These are phyloP conservation scores for Epinephelus moara DNA, from an alignment of 2,113 vertebrate genomes.

Conservation along the genomic window DNA sequence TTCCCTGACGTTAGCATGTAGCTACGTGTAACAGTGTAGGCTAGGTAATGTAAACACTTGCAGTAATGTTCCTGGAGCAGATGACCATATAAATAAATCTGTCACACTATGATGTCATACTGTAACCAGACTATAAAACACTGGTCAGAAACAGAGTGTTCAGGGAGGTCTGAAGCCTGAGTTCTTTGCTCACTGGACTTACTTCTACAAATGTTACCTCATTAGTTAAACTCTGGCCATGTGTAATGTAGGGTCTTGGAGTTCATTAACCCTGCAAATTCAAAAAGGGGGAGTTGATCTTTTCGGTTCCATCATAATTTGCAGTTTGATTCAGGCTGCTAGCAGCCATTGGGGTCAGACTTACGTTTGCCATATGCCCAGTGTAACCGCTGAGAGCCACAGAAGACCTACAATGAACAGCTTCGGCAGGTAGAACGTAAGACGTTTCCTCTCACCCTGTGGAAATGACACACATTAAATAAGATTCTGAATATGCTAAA, in stretches of 20 bases:
- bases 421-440: slow-evolving; percentile 97
- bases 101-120: too few species aligned
- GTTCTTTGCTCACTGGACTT: too few species aligned
- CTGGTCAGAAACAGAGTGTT: too few species aligned
- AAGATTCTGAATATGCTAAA: not conserved
- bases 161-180: too few species aligned
- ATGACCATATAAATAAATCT: too few species aligned
- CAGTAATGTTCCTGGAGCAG: too few species aligned
- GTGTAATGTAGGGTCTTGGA: slow-evolving; percentile 89
- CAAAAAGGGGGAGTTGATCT: slow-evolving; percentile 14
- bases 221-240: too few species aligned
- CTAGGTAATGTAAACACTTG: too few species aligned
- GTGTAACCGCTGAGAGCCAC: slow-evolving; percentile 93
- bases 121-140: too few species aligned
- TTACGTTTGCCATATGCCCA: slow-evolving; percentile 99
- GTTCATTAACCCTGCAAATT: slow-evolving; percentile 90
- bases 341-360: slow-evolving; percentile 55
- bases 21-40: too few species aligned
- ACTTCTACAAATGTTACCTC: too few species aligned
- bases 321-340: not conserved
- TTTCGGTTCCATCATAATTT: not conserved
- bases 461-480: not conserved
- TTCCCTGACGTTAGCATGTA: too few species aligned
- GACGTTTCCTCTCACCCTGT: slow-evolving; percentile 93
- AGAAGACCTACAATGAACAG: slow-evolving; percentile 93